Percentiles rank a stretch among this genome's conserved stretches.
These are phyloP conservation scores for Mustela lutreola DNA, from an alignment of 2,113 vertebrate genomes.

Conservation along the genomic window DNA sequence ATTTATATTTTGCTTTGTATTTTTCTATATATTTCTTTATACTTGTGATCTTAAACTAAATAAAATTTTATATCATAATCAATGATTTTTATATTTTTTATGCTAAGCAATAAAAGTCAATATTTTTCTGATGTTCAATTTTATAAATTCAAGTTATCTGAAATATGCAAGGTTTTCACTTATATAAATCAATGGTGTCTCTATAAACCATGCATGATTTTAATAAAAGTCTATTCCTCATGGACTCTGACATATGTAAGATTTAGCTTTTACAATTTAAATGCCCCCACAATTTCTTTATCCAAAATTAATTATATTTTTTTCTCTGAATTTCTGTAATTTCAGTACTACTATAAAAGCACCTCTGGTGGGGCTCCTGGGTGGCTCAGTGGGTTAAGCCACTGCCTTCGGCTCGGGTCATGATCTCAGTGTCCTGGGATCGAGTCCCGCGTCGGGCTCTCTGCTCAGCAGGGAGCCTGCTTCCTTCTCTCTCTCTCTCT, in stretches of 20 bases:
- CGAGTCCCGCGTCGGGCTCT: no score
- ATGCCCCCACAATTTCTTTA: neutral
- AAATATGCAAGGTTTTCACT: neutral
- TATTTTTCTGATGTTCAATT: neutral
- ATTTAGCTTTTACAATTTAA: slow-evolving; percentile 37
- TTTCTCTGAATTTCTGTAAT: slow-evolving; percentile 26
- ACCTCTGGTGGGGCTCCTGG: neutral
- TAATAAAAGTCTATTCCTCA: slow-evolving; percentile 48
- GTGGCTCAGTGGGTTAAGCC: no score
- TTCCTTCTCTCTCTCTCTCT: no score
- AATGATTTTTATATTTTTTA: neutral
- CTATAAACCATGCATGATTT: slow-evolving; percentile 44
- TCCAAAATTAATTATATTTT: slow-evolving; percentile 57
- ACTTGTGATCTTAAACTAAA: neutral
- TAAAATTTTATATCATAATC: neutral
- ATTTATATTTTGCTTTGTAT: slow-evolving; percentile 1
- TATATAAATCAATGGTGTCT: neutral
- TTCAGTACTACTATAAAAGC: slow-evolving; percentile 48
- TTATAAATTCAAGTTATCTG: neutral
- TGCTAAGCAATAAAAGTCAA: neutral
- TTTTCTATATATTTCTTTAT: neutral
- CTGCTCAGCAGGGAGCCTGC: no score
- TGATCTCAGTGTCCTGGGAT: no score
- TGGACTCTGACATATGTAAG: neutral
- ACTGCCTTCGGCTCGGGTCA: no score